Evolutionary conservation across 2,113 vertebrate species (phyloP), one percentile per base, ranked within the genome.

Genomic region (Athene noctua): DNA sequence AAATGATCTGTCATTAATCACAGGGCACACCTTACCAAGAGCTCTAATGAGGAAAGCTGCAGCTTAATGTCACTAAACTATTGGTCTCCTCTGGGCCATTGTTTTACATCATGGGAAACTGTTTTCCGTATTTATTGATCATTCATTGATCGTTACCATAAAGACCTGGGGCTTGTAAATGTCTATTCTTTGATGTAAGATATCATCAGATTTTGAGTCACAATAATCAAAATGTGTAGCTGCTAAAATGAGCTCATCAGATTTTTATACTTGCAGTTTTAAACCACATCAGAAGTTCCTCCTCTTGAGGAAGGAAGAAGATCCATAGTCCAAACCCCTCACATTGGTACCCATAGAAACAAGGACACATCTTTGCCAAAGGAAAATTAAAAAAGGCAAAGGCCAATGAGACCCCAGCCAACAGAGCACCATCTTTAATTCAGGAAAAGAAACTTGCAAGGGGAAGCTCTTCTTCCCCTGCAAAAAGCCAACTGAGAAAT

Each of bases 1-100:
- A 73, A 84, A 92, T 67, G 77, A 91, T 95, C 66, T 94, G 58
- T 85, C 96, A 92, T 98, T 97, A 97, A 97, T 97, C 94, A 93
- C 38, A 51, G 47, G 81, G 93, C 87, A 88, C 93, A 88, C 90
- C 95, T 96, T 79, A 90, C 61, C 75, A 94, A 85, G 80, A 83
- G 65, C 91, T 80, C 88, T 88, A 90, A 94, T 61, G 82, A 94
- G 54, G 81, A 90, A 93, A 91, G 55, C 57, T 77, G 49, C 59
- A 59, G 57, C 57, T 74, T 20, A 70, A 67, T 88, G 75, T 65
- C 72, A 38, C 46, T 62, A 42, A 92, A 68, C 25, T 62, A 27
- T 15, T 1, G 6, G 51, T 73, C 21, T 83, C 44, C 79, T 80
- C 62, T 93, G 61, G 27, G 61, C 40, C 55, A 13, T 91, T 84